Percentiles rank a stretch among this genome's conserved stretches.
phyloP scores from a whole-genome alignment of 2,888 invertebrate species.

The Hybos culiciformis region DNA sequence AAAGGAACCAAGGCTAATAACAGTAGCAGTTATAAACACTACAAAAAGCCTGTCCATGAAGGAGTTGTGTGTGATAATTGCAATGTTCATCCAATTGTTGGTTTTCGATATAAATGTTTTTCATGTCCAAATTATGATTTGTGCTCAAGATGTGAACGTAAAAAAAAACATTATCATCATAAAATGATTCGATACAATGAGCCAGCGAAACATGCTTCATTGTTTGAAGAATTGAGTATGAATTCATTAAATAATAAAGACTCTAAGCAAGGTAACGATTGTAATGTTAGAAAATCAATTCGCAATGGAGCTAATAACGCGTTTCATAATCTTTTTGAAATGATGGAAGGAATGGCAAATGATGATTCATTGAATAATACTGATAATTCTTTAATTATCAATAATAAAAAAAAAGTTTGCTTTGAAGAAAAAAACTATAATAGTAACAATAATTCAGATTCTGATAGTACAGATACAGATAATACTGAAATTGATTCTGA shows the following conservation, averaged over 20 bases:
- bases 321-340: conserved; percentile 21
- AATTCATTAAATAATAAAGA: too few relatives aligned
- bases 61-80: conserved; percentile 65
- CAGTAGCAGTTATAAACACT: not conserved
- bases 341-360: conserved; percentile 26
- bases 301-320: conserved; percentile 17
- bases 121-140: conserved; percentile 70
- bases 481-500: not conserved
- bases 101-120: conserved; percentile 75
- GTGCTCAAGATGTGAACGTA: conserved; percentile 57
- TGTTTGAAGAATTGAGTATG: too few relatives aligned
- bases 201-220: not conserved
- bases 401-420: conserved; percentile 10
- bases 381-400: conserved; percentile 5
- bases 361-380: conserved; percentile 14
- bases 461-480: not conserved
- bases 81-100: conserved; percentile 42
- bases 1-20: not conserved
- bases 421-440: conserved; percentile 7
- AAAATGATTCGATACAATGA: conserved; percentile 59
- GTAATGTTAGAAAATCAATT: conserved; percentile 4
- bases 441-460: conserved; percentile 7
- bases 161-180: conserved; percentile 57
- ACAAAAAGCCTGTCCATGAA: conserved; percentile 33
- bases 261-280: too few relatives aligned